A percentile compares a stretch with the other conserved stretches of the same genome.
These are phyloP conservation scores for Polydrusus tereticollis DNA, from an alignment of 2,888 invertebrate species.

Conservation along the genomic window DNA sequence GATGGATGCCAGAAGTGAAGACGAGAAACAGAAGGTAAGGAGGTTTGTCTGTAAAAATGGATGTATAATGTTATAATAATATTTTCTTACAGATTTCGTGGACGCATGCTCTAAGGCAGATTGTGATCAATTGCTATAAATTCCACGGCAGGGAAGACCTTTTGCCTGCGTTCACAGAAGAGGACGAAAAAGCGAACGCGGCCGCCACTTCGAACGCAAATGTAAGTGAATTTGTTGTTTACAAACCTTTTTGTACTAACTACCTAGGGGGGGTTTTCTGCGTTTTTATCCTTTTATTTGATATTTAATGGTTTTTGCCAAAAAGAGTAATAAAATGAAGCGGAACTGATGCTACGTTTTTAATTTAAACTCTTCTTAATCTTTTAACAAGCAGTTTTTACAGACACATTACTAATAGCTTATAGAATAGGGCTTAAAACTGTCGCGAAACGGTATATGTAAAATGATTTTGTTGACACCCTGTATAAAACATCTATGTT, in stretches of 20 bases:
- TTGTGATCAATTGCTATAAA: conserved; percentile 98
- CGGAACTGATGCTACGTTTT: no score
- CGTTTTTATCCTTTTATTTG: neutral
- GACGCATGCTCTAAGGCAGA: conserved; percentile 96
- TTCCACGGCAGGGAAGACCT: conserved; percentile 97
- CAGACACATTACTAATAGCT: no score
- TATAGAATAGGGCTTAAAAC: no score
- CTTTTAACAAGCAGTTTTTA: no score
- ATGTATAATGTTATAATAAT: no score
- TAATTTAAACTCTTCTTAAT: no score
- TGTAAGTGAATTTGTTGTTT: conserved; percentile 57
- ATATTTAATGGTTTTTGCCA: no score
- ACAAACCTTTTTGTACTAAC: neutral
- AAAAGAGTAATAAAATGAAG: no score
- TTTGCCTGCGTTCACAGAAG: conserved; percentile 93
- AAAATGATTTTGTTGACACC: no score
- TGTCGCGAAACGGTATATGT: no score
- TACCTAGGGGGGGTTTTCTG: neutral
- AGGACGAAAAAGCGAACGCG: conserved; percentile 83
- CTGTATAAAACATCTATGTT: no score
- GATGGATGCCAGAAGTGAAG: conserved; percentile 96
- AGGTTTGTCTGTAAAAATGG: no score
- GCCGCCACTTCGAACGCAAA: conserved; percentile 70
- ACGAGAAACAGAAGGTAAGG: conserved; percentile 94
- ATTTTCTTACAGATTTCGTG: conserved; percentile 86